Evolutionary conservation across 2,113 vertebrate genomes (phyloP).

Genomic region (Chiloscyllium plagiosum): DNA sequence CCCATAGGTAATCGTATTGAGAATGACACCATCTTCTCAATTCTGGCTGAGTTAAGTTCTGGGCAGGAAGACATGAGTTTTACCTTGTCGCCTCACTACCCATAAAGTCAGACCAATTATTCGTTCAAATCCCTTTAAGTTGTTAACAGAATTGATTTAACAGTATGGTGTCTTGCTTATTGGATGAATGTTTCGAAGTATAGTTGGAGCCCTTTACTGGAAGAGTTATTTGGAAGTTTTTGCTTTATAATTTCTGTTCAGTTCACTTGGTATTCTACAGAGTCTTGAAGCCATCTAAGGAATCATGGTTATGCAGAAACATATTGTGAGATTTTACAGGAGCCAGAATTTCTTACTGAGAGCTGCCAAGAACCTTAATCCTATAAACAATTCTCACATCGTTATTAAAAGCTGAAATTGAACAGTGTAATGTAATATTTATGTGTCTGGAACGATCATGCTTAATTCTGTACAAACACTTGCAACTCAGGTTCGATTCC

Average conservation of each 20-base stretch:
- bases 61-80: no score
- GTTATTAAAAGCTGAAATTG: neutral
- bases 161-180: neutral
- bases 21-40: no score
- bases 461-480: neutral
- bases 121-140: neutral
- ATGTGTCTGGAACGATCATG: neutral
- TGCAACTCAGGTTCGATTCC: no score
- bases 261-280: neutral
- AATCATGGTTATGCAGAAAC: neutral
- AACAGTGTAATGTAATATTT: neutral
- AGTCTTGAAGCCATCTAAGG: neutral
- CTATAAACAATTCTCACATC: neutral
- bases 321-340: neutral
- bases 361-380: neutral
- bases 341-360: neutral
- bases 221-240: neutral
- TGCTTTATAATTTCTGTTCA: neutral
- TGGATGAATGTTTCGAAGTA: neutral
- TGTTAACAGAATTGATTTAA: neutral
- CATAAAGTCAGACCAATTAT: neutral
- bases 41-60: no score
- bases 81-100: neutral
- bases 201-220: neutral
- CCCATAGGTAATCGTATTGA: no score